Base-by-base conservation (phyloP, 2,888 invertebrate species). In the Ctena decussata region DNA sequence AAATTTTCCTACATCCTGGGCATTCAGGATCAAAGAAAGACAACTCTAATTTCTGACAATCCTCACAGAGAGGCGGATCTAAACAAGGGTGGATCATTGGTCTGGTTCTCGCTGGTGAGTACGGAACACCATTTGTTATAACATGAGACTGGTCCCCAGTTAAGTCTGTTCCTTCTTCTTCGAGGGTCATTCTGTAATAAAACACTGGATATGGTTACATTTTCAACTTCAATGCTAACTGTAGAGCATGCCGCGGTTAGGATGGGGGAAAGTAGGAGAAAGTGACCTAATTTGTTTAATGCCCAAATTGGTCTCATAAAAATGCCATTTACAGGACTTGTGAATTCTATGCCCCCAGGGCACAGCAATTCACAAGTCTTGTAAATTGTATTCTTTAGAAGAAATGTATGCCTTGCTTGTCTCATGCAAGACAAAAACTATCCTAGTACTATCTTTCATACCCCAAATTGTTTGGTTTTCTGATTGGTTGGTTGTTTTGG, bases 1-100 rank as follows among this genome's bases (percentile, higher is more conserved):
- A 88, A 24, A 96, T 94, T 73, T 95, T 94, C 76, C 92, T 90
- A 83, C 96, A 96, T 65, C 95, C 95, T 70, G 95, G 93, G 84
- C 96, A 96, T 37, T 94, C 94, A 1, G 96, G 96, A 87, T 96
- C 96, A 89, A 96, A 96, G 92, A 96, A 96, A 35, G 95, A 93
- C 18, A 96, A 91, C 79, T 96, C 96, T 57, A 95, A 90, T 80
- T 95, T 94, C 82, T 93, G 94, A 87, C 96, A 96, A 78, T 93
- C 93, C 32, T 93, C 93, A 90, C 96, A 96, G 24, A 96, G 89
- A 15, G 96, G 96, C 11, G 96, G 96, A 85, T 96, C 96, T 6
- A 96, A 95, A 35, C 96, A 95, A 0, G 95, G 94, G 87, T 96
- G 96, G 53, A 95, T 95, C 84, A 95, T 94, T 73, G 96, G 95